Evolutionary conservation across 2,113 vertebrate genomes (phyloP).

Genomic region (Mormyrus iriodes): DNA sequence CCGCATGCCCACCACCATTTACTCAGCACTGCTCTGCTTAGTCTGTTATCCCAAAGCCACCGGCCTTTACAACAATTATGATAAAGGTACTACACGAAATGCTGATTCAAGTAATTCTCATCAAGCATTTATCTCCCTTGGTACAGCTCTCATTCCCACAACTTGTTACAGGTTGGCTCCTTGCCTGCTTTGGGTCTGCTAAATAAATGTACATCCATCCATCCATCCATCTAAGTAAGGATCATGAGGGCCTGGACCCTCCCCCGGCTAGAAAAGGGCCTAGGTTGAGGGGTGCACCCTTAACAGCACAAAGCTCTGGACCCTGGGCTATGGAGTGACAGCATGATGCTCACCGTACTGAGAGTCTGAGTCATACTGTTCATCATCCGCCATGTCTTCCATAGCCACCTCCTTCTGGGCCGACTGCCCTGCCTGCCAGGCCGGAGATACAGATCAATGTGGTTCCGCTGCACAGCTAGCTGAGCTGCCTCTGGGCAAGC

Average conservation of each 20-base stretch:
- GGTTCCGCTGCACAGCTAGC: background rate
- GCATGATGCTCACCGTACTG: slow-evolving; percentile 64
- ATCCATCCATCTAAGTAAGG: background rate
- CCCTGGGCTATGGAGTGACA: too few relatives aligned
- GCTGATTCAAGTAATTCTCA: background rate
- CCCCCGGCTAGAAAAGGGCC: background rate
- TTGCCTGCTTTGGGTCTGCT: background rate
- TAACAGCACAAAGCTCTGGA: background rate
- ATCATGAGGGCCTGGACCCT: background rate
- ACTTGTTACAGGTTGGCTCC: background rate
- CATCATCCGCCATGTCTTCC: slow-evolving; percentile 21
- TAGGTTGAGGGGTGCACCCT: background rate
- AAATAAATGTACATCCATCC: background rate
- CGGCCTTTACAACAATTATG: background rate
- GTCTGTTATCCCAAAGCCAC: background rate
- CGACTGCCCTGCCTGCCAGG: background rate
- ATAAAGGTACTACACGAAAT: too few relatives aligned
- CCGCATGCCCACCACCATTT: background rate
- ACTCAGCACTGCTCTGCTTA: background rate
- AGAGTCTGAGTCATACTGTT: slow-evolving; percentile 53
- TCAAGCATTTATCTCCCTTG: background rate
- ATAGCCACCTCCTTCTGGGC: slow-evolving; percentile 23
- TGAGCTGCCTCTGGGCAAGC: background rate
- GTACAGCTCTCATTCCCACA: background rate
- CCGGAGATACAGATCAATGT: background rate